Percentiles rank a stretch among this genome's conserved stretches.
phyloP scores from a whole-genome alignment of 2,113 vertebrate species.

The Diglossa brunneiventris region DNA sequence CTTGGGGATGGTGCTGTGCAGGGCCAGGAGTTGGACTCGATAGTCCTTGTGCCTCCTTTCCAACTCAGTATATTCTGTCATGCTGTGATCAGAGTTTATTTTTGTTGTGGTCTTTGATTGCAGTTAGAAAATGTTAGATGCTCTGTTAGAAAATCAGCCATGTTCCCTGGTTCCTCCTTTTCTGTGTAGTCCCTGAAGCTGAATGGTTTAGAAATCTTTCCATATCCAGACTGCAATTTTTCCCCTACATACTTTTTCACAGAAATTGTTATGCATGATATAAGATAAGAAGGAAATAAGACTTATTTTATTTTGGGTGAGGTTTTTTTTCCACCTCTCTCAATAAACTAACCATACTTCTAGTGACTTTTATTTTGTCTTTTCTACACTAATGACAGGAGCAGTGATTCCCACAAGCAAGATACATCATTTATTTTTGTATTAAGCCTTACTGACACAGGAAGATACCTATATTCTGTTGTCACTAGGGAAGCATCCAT shows the following conservation, averaged over 20 bases:
- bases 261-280: neutral
- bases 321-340: neutral
- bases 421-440: neutral
- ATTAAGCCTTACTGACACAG: neutral
- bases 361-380: neutral
- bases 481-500: neutral
- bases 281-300: neutral
- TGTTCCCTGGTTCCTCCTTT: neutral
- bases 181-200: neutral
- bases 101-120: neutral
- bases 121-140: neutral
- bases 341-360: neutral
- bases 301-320: neutral
- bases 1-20: neutral
- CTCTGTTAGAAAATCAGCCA: neutral
- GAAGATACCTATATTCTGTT: neutral
- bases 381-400: neutral
- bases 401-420: neutral
- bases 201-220: neutral
- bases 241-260: neutral
- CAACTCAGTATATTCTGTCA: neutral
- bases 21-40: fast-evolving
- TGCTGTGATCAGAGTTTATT: neutral
- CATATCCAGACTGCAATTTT: neutral
- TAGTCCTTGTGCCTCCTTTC: neutral